A percentile compares a stretch with the other conserved stretches of the same genome.
Evolutionary conservation across 2,888 invertebrate genomes (phyloP).

Genomic region (Drosophila anceps): DNA sequence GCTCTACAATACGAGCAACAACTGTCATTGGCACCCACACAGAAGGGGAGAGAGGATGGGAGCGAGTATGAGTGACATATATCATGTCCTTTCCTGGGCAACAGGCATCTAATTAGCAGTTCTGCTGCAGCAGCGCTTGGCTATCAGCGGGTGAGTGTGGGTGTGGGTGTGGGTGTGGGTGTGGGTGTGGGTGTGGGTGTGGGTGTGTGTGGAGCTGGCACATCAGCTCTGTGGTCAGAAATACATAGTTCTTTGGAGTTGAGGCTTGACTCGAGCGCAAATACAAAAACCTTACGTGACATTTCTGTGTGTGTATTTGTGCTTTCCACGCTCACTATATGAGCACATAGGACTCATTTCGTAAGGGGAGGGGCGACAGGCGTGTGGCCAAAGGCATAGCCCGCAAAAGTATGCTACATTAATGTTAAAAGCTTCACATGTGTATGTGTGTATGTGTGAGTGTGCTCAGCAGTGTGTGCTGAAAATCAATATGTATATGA

Average conservation of each 20-base stretch:
- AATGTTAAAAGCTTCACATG: slow-evolving; percentile 27
- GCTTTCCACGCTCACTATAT: slow-evolving; percentile 1
- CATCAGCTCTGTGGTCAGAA: not conserved
- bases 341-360: not conserved
- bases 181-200: not conserved
- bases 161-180: not conserved
- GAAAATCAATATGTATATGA: slow-evolving; percentile 55
- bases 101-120: slow-evolving; percentile 29
- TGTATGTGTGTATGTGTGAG: not conserved
- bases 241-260: slow-evolving; percentile 1
- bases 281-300: slow-evolving; percentile 14
- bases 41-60: not conserved
- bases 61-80: not conserved
- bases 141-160: not conserved
- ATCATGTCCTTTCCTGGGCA: slow-evolving; percentile 16
- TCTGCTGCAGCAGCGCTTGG: slow-evolving; percentile 6
- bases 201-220: not conserved
- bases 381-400: slow-evolving; percentile 36
- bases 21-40: slow-evolving; percentile 9
- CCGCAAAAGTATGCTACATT: slow-evolving; percentile 70
- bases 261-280: slow-evolving; percentile 4
- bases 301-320: slow-evolving; percentile 14
- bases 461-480: not conserved
- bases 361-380: slow-evolving; percentile 8
- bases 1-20: slow-evolving; percentile 6